Percentiles rank a stretch among this genome's conserved stretches.
Conservation (phyloP, 1,140 invertebrate genomes). For the Nasonia longicornis region DNA sequence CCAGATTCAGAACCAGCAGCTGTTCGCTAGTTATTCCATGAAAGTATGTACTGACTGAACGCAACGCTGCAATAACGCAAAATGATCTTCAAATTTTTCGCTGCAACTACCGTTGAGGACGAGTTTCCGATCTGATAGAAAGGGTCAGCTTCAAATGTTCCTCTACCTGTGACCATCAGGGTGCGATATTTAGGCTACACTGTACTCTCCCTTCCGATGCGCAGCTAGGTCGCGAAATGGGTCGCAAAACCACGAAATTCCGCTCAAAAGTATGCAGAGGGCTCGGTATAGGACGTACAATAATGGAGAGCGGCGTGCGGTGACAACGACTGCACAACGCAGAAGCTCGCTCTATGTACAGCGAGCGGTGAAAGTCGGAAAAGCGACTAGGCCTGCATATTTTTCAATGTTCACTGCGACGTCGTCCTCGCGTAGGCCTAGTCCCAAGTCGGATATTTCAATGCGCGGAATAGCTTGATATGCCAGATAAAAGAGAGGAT, state of each 20-base stretch:
- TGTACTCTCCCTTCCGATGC: no score
- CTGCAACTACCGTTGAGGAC: no score
- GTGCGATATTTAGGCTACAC: no score
- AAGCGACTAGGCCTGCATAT: neutral
- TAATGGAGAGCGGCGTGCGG: neutral
- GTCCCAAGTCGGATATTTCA: neutral
- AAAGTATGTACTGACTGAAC: no score
- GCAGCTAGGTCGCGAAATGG: neutral
- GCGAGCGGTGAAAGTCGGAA: neutral
- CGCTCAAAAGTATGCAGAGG: neutral
- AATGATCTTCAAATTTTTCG: no score
- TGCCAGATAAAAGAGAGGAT: neutral
- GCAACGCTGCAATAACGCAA: no score
- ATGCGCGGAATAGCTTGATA: neutral
- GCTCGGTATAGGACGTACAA: neutral
- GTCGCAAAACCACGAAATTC: slow-evolving; percentile 5
- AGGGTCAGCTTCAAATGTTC: no score
- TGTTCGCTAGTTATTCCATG: no score
- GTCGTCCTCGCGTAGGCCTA: neutral
- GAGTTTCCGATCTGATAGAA: no score
- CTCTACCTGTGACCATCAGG: no score
- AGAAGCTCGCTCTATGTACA: no score
- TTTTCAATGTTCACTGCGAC: neutral
- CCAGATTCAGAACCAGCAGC: no score
- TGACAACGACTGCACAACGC: neutral